phyloP scores from a whole-genome alignment of 2,888 invertebrate genomes.

The Sympetrum striolatum region DNA sequence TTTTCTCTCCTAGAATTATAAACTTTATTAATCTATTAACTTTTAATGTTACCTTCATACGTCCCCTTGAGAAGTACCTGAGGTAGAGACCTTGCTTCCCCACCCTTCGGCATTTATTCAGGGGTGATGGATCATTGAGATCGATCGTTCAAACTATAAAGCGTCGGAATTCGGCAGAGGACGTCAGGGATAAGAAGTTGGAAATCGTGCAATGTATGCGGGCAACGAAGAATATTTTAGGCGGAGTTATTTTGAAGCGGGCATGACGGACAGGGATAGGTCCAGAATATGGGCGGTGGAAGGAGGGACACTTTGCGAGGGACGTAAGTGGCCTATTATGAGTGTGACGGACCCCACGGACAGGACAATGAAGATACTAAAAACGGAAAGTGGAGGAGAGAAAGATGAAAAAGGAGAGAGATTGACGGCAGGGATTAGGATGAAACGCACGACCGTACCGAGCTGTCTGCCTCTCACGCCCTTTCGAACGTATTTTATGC shows the following conservation, averaged over 20 bases:
- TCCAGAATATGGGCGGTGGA: not conserved
- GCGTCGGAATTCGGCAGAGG: too few species aligned
- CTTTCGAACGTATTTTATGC: not conserved
- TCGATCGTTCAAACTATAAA: too few species aligned
- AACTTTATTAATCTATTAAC: too few species aligned
- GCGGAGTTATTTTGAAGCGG: not conserved
- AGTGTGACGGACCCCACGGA: conserved; percentile 22
- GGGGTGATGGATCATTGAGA: too few species aligned
- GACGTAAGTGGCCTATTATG: conserved; percentile 42
- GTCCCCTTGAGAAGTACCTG: too few species aligned
- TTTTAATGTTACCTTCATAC: too few species aligned
- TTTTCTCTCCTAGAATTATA: too few species aligned
- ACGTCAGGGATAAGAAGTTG: too few species aligned
- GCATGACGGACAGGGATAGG: not conserved
- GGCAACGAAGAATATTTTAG: not conserved
- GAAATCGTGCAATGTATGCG: not conserved
- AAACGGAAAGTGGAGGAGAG: conserved; percentile 10
- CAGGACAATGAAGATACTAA: conserved; percentile 40
- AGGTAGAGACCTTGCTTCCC: too few species aligned
- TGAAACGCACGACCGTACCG: not conserved
- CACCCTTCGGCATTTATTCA: too few species aligned
- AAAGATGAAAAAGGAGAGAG: not conserved
- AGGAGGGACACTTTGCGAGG: not conserved
- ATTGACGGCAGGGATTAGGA: not conserved
- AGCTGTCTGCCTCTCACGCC: not conserved